These are phyloP conservation scores for Enteromius radiatus DNA, from an alignment of 2,797 vertebrate genomes.

Conservation along the genomic window DNA sequence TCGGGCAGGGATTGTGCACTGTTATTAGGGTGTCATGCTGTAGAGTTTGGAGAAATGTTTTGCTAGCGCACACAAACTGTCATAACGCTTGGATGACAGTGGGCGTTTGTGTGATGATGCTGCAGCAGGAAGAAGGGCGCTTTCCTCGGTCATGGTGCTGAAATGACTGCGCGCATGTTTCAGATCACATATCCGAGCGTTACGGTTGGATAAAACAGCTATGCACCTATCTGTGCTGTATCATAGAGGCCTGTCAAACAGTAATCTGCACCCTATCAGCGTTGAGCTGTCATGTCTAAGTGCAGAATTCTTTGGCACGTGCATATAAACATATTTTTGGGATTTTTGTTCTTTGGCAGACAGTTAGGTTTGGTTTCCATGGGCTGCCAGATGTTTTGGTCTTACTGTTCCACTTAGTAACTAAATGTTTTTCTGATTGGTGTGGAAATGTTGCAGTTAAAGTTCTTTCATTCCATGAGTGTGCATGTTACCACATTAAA, in stretches of 20 bases:
- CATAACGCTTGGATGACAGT: slow-evolving; percentile 54
- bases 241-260: slow-evolving; percentile 32
- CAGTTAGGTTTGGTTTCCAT: slow-evolving; percentile 12
- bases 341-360: slow-evolving; percentile 22
- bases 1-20: background rate
- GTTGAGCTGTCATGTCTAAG: slow-evolving; percentile 20
- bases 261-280: background rate
- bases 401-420: slow-evolving; percentile 28
- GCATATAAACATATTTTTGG: slow-evolving; percentile 23
- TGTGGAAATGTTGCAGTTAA: background rate
- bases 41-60: background rate
- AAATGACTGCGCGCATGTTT: slow-evolving; percentile 59
- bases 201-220: slow-evolving; percentile 12
- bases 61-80: slow-evolving; percentile 46
- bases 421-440: slow-evolving; percentile 26
- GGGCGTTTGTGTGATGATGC: slow-evolving; percentile 23
- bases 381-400: slow-evolving; percentile 11
- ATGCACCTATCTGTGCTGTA: slow-evolving; percentile 15
- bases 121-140: slow-evolving; percentile 65
- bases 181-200: slow-evolving; percentile 10
- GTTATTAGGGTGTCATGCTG: background rate
- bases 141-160: slow-evolving; percentile 78
- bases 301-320: slow-evolving; percentile 23
- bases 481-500: background rate
- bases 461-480: background rate